phyloP scores from a whole-genome alignment of 2,797 vertebrate species.

The Pelobates cultripes region DNA sequence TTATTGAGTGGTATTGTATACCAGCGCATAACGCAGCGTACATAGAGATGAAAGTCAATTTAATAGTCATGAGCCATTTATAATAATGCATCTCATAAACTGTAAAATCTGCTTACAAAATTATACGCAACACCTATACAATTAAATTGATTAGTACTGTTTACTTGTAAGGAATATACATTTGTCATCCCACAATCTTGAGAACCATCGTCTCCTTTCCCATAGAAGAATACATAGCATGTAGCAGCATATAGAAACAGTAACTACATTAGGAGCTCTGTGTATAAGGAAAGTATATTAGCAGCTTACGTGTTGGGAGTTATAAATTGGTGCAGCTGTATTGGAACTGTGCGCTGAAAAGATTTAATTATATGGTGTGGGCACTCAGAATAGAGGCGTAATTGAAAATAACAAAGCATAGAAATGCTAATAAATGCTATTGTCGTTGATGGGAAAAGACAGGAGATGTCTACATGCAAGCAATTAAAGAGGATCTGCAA shows the following conservation, averaged over 20 bases:
- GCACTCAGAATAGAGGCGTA: constrained; percentile 63
- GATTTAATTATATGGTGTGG: constrained; percentile 72
- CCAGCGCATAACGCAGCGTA: too few relatives aligned
- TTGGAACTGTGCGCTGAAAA: constrained; percentile 66
- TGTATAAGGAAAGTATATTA: constrained; percentile 64
- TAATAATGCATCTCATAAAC: too few relatives aligned
- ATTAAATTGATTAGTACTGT: too few relatives aligned
- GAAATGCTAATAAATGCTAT: constrained; percentile 65
- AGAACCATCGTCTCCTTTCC: neutral
- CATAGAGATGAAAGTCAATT: too few relatives aligned
- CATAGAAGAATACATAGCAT: neutral
- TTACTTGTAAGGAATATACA: too few relatives aligned
- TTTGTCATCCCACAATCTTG: neutral
- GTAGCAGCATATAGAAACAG: constrained; percentile 9
- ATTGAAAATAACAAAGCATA: constrained; percentile 68
- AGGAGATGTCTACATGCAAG: constrained; percentile 48
- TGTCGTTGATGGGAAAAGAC: constrained; percentile 59
- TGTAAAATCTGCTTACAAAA: too few relatives aligned
- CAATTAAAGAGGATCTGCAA: constrained; percentile 55
- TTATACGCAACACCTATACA: too few relatives aligned
- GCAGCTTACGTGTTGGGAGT: constrained; percentile 60
- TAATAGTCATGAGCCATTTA: too few relatives aligned
- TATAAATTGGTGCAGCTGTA: constrained; percentile 72
- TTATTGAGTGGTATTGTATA: too few relatives aligned
- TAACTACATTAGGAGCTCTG: constrained; percentile 44